Evolutionary conservation across 2,797 vertebrate genomes (phyloP).

Genomic region (Clarias platycephalus): DNA sequence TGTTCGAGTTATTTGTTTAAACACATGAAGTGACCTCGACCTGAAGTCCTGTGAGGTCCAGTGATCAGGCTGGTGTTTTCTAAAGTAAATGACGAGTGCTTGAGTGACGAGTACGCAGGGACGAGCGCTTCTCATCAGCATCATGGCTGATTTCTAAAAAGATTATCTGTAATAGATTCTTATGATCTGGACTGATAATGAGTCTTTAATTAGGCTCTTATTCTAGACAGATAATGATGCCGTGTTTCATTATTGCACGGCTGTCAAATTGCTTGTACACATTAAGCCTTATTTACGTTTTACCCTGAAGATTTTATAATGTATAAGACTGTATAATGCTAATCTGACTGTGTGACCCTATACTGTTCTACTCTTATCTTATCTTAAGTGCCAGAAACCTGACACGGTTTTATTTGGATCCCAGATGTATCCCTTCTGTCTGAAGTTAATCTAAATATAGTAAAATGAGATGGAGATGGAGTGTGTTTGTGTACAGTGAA

Average conservation of each 20-base stretch:
- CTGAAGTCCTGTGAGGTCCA: background rate
- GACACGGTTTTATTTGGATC: background rate
- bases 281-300: no score
- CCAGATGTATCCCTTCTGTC: background rate
- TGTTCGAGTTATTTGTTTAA: constrained; percentile 22
- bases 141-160: constrained; percentile 60
- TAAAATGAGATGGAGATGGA: constrained; percentile 1
- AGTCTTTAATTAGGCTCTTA: no score
- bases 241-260: no score
- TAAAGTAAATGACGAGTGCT: background rate
- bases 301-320: no score
- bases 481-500: constrained; percentile 33
- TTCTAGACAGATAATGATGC: no score
- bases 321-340: background rate
- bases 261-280: no score
- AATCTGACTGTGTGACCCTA: background rate
- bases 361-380: background rate
- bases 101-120: background rate
- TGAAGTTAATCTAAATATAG: background rate
- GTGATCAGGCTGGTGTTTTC: background rate
- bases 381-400: background rate
- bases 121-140: constrained; percentile 31
- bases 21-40: constrained; percentile 28
- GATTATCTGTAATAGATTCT: constrained; percentile 62
- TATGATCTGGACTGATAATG: background rate